Evolutionary conservation across 2,888 invertebrate genomes (phyloP).

Genomic region (Mesorhabditis spiculigera): DNA sequence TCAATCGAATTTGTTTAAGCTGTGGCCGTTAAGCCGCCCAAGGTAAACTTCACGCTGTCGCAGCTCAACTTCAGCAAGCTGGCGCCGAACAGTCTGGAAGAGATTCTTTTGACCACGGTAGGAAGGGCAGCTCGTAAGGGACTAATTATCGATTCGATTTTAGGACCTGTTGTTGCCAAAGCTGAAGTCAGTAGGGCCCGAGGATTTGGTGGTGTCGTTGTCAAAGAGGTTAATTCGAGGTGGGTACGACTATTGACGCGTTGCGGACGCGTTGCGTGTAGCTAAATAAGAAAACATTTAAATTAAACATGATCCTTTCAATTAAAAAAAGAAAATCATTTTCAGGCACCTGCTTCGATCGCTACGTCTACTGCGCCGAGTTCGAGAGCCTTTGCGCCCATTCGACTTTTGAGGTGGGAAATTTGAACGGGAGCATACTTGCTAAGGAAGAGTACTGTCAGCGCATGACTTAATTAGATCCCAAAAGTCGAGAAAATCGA

Average conservation of each 20-base stretch:
- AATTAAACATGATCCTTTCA: background rate
- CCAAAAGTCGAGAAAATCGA: background rate
- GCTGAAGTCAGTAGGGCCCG: background rate
- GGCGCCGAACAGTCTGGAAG: background rate
- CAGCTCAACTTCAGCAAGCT: too few species aligned
- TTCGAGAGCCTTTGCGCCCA: background rate
- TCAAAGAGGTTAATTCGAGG: background rate
- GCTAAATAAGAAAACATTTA: background rate
- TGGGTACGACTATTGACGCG: background rate
- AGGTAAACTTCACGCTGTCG: too few species aligned
- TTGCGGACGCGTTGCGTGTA: too few species aligned
- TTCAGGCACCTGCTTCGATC: constrained; percentile 6
- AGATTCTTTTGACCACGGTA: background rate
- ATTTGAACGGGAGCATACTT: too few species aligned
- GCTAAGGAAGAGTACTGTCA: background rate
- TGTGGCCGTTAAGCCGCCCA: too few species aligned
- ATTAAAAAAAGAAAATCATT: background rate
- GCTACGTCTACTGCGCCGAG: background rate
- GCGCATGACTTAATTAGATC: background rate
- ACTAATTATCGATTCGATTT: background rate
- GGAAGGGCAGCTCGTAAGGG: background rate
- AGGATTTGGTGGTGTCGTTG: background rate
- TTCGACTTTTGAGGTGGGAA: background rate
- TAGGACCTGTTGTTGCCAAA: background rate
- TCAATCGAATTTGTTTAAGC: too few species aligned